phyloP scores from a whole-genome alignment of 2,888 invertebrate species.

The Cheilosia urbana region DNA sequence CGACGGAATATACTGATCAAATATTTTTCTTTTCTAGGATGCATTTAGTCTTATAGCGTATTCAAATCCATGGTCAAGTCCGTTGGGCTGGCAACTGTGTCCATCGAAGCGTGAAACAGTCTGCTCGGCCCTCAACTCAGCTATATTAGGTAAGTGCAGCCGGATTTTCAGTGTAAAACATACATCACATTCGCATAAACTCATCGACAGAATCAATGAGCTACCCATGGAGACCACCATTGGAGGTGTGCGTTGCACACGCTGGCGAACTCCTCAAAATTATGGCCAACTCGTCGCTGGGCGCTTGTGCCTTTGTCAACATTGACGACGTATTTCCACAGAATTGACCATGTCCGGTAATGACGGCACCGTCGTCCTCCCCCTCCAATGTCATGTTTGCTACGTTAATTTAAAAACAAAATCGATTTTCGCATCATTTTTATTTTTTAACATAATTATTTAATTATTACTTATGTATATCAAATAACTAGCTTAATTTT shows the following conservation, averaged over 20 bases:
- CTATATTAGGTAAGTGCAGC: slow-evolving; percentile 92
- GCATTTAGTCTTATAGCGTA: slow-evolving; percentile 99
- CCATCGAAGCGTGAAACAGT: slow-evolving; percentile 97
- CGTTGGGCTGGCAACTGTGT: slow-evolving; percentile 97
- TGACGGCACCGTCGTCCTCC: slow-evolving; percentile 79
- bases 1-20: neutral
- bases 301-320: slow-evolving; percentile 97
- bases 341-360: slow-evolving; percentile 83
- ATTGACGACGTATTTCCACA: slow-evolving; percentile 90
- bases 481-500: slow-evolving; percentile 69
- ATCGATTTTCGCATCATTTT: slow-evolving; percentile 21
- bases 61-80: slow-evolving; percentile 98
- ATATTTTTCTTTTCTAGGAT: slow-evolving; percentile 86
- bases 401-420: slow-evolving; percentile 77
- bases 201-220: slow-evolving; percentile 92
- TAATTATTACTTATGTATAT: slow-evolving; percentile 50
- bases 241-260: slow-evolving; percentile 96
- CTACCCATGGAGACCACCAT: slow-evolving; percentile 94
- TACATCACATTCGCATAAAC: neutral
- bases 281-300: slow-evolving; percentile 95
- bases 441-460: slow-evolving; percentile 67
- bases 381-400: slow-evolving; percentile 78
- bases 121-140: slow-evolving; percentile 98
- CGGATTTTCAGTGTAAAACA: neutral
- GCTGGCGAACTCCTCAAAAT: slow-evolving; percentile 94